phyloP scores from a whole-genome alignment of 2,888 invertebrate genomes.

The Calliopum simillimum region DNA sequence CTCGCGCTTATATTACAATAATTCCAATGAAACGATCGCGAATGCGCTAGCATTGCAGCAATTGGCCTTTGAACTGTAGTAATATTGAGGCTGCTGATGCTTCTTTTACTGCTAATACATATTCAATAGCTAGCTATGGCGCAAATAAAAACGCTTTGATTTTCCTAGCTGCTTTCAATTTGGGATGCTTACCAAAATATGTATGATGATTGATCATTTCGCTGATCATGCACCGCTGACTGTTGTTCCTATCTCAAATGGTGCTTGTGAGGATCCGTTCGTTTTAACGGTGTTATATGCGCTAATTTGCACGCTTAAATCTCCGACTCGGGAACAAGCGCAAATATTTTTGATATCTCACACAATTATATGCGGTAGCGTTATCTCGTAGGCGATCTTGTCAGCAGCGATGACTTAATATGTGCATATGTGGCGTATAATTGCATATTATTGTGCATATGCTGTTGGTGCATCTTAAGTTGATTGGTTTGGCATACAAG shows the following conservation, averaged over 20 bases:
- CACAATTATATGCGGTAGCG: slow-evolving; percentile 7
- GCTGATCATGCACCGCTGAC: not conserved
- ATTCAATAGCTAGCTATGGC: slow-evolving; percentile 23
- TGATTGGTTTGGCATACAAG: not conserved
- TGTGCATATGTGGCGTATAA: slow-evolving; percentile 42
- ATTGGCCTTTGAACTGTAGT: slow-evolving; percentile 56
- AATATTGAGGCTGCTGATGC: slow-evolving; percentile 35
- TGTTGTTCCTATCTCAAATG: slow-evolving; percentile 11
- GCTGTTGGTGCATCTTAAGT: not conserved
- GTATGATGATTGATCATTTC: slow-evolving; percentile 26
- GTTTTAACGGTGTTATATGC: slow-evolving; percentile 19
- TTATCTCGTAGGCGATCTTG: slow-evolving; percentile 23
- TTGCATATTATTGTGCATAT: slow-evolving; percentile 27
- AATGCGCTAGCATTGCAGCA: slow-evolving; percentile 26
- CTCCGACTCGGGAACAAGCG: not conserved
- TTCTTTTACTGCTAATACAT: slow-evolving; percentile 19
- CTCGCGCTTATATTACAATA: slow-evolving; percentile 14
- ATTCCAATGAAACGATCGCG: slow-evolving; percentile 11
- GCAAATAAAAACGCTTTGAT: not conserved
- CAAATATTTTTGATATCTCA: slow-evolving; percentile 11
- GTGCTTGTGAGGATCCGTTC: slow-evolving; percentile 1
- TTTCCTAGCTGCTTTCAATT: not conserved
- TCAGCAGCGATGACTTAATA: slow-evolving; percentile 27
- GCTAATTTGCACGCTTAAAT: slow-evolving; percentile 30
- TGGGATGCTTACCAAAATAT: too few relatives aligned